phyloP scores from a whole-genome alignment of 2,888 invertebrate species.

The Chrysina gloriosa region DNA sequence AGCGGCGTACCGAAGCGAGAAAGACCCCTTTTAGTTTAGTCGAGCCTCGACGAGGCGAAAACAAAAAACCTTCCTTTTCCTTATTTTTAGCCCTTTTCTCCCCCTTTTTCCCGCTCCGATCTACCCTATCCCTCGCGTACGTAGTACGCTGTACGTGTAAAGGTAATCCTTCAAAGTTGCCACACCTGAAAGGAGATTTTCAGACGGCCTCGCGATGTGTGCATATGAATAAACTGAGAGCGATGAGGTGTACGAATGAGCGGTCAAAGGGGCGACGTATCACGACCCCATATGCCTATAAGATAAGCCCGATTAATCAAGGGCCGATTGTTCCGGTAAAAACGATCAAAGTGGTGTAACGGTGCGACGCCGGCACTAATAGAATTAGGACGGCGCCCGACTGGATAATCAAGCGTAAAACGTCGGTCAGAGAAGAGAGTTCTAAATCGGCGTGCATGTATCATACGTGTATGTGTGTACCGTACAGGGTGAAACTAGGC shows the following conservation, averaged over 20 bases:
- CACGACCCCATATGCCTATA: neutral
- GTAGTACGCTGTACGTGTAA: neutral
- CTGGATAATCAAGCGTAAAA: constrained; percentile 9
- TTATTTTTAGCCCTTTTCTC: neutral
- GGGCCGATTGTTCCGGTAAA: neutral
- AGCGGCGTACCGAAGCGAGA: neutral
- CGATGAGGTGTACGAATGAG: neutral
- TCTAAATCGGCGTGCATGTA: neutral
- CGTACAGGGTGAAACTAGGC: neutral
- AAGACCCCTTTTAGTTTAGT: neutral
- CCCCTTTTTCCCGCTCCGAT: neutral
- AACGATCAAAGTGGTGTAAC: neutral
- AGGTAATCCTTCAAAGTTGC: neutral
- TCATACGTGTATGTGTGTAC: neutral
- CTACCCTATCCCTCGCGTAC: neutral
- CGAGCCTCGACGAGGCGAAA: neutral
- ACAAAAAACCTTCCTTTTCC: neutral
- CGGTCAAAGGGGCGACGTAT: neutral
- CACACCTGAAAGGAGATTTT: neutral
- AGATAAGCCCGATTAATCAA: constrained; percentile 6
- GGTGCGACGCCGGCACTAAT: neutral
- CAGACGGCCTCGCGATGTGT: neutral
- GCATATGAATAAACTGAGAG: neutral
- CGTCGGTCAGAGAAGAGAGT: neutral
- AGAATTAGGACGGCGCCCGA: too few relatives aligned